A percentile compares a stretch with the other conserved stretches of the same genome.
Conservation (phyloP, 2,113 vertebrate genomes). For the Stomatorhinus ivindoensis region DNA sequence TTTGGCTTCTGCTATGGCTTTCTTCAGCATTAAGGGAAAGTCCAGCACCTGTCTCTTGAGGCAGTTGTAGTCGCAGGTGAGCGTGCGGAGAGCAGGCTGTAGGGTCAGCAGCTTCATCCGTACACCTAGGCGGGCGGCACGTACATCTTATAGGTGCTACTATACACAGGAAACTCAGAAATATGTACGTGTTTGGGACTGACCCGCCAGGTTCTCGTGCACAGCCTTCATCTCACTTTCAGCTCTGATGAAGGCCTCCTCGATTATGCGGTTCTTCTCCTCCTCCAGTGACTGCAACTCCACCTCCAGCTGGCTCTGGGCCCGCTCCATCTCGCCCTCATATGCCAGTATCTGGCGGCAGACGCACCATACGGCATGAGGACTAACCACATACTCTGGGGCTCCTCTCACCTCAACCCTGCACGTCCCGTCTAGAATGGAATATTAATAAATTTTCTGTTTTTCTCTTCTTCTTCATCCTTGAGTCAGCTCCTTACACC, state of each 20-base stretch:
- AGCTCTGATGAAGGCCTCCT: conserved; percentile 82
- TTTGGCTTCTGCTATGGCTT: conserved; percentile 72
- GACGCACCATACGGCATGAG: not conserved
- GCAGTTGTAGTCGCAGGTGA: conserved; percentile 86
- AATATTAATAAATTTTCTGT: not conserved
- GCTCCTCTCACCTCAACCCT: conserved; percentile 2
- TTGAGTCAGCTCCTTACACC: not conserved
- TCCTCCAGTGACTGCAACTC: conserved; percentile 90
- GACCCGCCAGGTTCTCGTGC: conserved; percentile 92
- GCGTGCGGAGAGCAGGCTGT: conserved; percentile 84
- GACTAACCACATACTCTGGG: not conserved
- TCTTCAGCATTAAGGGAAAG: conserved; percentile 83
- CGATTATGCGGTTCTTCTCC: conserved; percentile 85
- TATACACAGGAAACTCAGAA: not conserved
- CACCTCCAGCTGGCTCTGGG: conserved; percentile 79
- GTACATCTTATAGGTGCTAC: not conserved
- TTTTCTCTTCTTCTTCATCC: not conserved
- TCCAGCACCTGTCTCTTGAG: conserved; percentile 88
- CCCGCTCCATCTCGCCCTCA: conserved; percentile 77
- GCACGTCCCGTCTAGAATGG: conserved; percentile 16
- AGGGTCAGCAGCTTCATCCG: conserved; percentile 82
- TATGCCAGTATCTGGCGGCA: conserved; percentile 72
- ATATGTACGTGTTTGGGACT: not conserved
- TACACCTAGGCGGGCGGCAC: conserved; percentile 61
- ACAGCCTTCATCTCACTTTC: conserved; percentile 95